Percentiles rank a stretch among this genome's conserved stretches.
Conservation (phyloP, 2,113 vertebrate genomes). For the Orientallactaga bullata region DNA sequence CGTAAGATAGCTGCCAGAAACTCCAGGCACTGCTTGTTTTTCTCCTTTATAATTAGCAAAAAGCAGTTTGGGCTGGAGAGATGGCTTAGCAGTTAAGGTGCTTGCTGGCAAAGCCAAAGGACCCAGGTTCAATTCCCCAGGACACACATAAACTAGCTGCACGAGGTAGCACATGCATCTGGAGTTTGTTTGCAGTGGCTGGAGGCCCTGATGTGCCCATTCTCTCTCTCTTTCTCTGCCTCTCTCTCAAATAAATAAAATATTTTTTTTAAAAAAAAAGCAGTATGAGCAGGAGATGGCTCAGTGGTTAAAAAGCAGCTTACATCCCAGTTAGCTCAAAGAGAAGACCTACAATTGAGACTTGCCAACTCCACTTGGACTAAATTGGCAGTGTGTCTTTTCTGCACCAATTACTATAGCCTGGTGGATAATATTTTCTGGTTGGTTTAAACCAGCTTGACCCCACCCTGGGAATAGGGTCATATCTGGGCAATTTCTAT, state of each 20-base stretch:
- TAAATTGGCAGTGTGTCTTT: neutral
- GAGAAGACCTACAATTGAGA: slow-evolving; percentile 21
- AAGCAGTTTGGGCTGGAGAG: neutral
- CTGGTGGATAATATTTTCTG: neutral
- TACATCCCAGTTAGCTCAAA: neutral
- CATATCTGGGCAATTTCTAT: slow-evolving; percentile 18
- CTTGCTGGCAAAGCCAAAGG: too few relatives aligned
- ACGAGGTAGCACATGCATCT: too few relatives aligned
- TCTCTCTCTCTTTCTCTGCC: too few relatives aligned
- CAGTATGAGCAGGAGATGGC: neutral
- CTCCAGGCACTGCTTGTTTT: neutral
- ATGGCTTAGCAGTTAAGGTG: neutral
- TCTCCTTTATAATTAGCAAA: slow-evolving; percentile 28
- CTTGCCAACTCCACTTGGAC: neutral
- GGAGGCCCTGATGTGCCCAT: too few relatives aligned
- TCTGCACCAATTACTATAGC: slow-evolving; percentile 7
- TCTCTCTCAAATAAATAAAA: too few relatives aligned
- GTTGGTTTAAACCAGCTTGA: slow-evolving; percentile 1
- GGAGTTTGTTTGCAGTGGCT: too few relatives aligned
- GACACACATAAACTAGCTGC: too few relatives aligned
- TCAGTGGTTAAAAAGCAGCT: neutral
- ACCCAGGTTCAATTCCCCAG: too few relatives aligned
- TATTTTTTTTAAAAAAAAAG: neutral
- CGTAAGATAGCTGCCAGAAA: slow-evolving; percentile 3
- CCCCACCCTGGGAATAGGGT: neutral